Evolutionary conservation across 2,888 invertebrate species (phyloP).

Genomic region (Ptilodon capucinus): DNA sequence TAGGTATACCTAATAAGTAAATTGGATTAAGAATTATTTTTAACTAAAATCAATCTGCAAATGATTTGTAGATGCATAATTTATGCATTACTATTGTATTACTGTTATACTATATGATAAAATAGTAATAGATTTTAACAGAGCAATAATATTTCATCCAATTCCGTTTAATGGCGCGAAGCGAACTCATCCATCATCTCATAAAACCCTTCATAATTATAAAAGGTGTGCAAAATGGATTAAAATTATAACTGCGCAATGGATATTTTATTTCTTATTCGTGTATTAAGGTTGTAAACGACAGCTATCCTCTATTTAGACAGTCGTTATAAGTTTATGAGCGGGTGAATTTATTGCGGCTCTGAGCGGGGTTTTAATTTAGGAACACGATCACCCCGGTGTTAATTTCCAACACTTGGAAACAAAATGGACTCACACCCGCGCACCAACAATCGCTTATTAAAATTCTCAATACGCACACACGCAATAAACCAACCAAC

Average conservation of each 20-base stretch:
- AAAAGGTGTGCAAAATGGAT: slow-evolving; percentile 43
- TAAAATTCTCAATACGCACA: slow-evolving; percentile 23
- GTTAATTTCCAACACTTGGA: slow-evolving; percentile 70
- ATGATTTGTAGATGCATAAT: too few relatives aligned
- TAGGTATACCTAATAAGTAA: too few relatives aligned
- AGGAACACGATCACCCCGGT: slow-evolving; percentile 70
- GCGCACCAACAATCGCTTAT: slow-evolving; percentile 29
- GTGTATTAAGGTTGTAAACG: slow-evolving; percentile 67
- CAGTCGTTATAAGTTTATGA: slow-evolving; percentile 76
- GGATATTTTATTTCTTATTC: slow-evolving; percentile 54
- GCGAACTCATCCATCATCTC: slow-evolving; percentile 3
- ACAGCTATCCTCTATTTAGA: slow-evolving; percentile 77
- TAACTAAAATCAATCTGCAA: too few relatives aligned
- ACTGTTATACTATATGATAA: too few relatives aligned
- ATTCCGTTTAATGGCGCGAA: neutral
- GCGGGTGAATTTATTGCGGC: slow-evolving; percentile 72
- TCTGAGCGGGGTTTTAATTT: slow-evolving; percentile 69
- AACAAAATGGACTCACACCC: slow-evolving; percentile 30
- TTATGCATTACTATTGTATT: too few relatives aligned
- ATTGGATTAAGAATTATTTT: too few relatives aligned
- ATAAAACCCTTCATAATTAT: slow-evolving; percentile 15
- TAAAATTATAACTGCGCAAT: slow-evolving; percentile 46
- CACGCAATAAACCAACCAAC: slow-evolving; percentile 10
- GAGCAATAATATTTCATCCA: neutral
- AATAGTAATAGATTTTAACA: neutral